Percentiles rank a stretch among this genome's conserved stretches.
These are phyloP conservation scores for Teleopsis dalmanni DNA, from an alignment of 1,140 invertebrate species.

Conservation along the genomic window DNA sequence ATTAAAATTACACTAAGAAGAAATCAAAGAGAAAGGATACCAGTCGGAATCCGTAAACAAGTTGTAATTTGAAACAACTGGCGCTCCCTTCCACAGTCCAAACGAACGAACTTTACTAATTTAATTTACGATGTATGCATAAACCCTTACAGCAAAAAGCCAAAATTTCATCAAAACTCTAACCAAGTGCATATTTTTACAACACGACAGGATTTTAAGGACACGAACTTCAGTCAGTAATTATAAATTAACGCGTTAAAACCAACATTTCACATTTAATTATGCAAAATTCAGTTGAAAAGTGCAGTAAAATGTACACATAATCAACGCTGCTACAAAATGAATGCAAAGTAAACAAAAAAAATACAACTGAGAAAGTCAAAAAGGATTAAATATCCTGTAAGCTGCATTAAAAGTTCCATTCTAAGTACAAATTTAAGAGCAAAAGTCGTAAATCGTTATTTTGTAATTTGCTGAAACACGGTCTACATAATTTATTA, in stretches of 20 bases:
- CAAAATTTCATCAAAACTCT: no score
- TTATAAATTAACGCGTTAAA: neutral
- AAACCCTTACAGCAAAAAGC: no score
- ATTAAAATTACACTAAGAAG: constrained; percentile 1
- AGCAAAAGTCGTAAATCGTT: no score
- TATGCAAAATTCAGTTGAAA: constrained; percentile 4
- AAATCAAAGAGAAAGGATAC: no score
- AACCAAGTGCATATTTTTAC: no score
- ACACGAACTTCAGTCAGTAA: constrained; percentile 1
- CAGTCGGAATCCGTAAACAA: no score
- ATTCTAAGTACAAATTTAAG: no score
- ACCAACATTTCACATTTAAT: constrained; percentile 9
- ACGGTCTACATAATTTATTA: neutral
- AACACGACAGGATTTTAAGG: neutral
- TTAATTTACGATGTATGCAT: constrained; percentile 8
- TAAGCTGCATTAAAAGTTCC: no score
- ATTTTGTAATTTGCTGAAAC: constrained; percentile 5
- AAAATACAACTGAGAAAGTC: no score
- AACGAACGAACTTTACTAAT: constrained; percentile 8
- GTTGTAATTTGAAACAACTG: no score
- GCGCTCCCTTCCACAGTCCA: constrained; percentile 4
- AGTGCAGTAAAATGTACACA: neutral
- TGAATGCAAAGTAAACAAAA: neutral
- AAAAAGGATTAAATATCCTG: no score
- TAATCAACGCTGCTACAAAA: neutral